Percentiles rank a stretch among this genome's conserved stretches.
Evolutionary conservation across 2,888 invertebrate species (phyloP).

Genomic region (Galeruca laticollis): DNA sequence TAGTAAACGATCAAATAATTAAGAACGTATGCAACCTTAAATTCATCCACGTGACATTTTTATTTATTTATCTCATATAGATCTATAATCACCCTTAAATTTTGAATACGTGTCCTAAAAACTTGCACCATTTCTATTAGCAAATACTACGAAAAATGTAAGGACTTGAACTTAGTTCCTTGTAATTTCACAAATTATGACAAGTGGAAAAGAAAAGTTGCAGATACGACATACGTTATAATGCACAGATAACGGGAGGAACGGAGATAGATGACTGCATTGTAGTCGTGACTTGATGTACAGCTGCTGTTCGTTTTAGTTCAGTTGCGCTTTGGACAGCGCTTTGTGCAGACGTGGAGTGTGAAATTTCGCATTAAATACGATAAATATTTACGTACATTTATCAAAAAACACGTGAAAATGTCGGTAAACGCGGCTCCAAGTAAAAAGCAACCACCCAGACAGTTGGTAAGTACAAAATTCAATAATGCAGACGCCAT

Average conservation of each 20-base stretch:
- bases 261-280: constrained; percentile 25
- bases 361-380: constrained; percentile 46
- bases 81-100: not conserved
- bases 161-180: constrained; percentile 14
- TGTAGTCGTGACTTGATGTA: constrained; percentile 38
- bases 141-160: constrained; percentile 12
- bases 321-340: constrained; percentile 64
- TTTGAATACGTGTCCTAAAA: constrained; percentile 6
- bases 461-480: constrained; percentile 73
- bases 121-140: not conserved
- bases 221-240: constrained; percentile 29
- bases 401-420: constrained; percentile 61
- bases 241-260: not conserved
- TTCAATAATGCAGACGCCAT: constrained; percentile 68
- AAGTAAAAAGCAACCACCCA: constrained; percentile 72
- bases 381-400: constrained; percentile 58
- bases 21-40: constrained; percentile 31
- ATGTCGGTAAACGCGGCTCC: constrained; percentile 67
- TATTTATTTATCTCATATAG: not conserved
- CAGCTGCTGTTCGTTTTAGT: constrained; percentile 47
- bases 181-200: constrained; percentile 36
- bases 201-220: constrained; percentile 27
- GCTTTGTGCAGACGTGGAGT: constrained; percentile 57
- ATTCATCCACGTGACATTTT: constrained; percentile 15
- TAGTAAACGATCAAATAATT: constrained; percentile 22